Evolutionary conservation across 2,888 invertebrate genomes (phyloP), one percentile per base, ranked within the genome.

Genomic region (Phyllotreta cruciferae): DNA sequence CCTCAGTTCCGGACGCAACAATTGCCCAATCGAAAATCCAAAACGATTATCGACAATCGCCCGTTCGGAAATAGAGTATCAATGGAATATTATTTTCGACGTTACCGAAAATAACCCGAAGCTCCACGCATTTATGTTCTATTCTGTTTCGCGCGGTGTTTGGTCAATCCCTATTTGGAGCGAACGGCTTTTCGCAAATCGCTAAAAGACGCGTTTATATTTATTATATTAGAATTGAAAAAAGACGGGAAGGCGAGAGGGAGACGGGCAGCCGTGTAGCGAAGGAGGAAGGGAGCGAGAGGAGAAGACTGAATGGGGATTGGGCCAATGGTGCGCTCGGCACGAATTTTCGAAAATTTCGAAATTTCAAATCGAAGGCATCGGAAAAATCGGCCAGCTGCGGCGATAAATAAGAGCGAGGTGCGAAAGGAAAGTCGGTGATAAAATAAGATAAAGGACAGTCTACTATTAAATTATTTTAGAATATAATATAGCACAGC

Each of bases 181-280:
- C 41, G 41, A 41, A 41, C 41, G 10, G 10, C 24, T 41, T 41
- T 41, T 41, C 41, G 41, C 10, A 41, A n/a, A n/a, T 41, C 41
- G 10, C 41, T 41, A 41, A 41, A 41, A 41, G 41, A 41, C 41
- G 10, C 41, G n/a, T n/a, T n/a, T 41, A 41, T 41, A 4, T 41
- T n/a, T 41, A 41, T 41, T 41, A 41, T 41, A 41, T 41, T 41
- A 41, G 9, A 41, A n/a, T 41, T 24, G 24, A 24, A 24, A 24
- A 41, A 41, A 41, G 10, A 10, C 41, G 41, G 1, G 6, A 38
- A 1, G 9, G 41, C 9, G 41, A 41, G 41, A 41, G 41, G 10
- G 9, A 41, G 41, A 41, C 10, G 41, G 4, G 10, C 10, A 4
- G 10, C 24, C 2, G 2, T 41, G 41, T 3, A 5, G 6, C 10